Conservation (phyloP, 2,888 invertebrate genomes). For the Steinernema scapterisci region DNA sequence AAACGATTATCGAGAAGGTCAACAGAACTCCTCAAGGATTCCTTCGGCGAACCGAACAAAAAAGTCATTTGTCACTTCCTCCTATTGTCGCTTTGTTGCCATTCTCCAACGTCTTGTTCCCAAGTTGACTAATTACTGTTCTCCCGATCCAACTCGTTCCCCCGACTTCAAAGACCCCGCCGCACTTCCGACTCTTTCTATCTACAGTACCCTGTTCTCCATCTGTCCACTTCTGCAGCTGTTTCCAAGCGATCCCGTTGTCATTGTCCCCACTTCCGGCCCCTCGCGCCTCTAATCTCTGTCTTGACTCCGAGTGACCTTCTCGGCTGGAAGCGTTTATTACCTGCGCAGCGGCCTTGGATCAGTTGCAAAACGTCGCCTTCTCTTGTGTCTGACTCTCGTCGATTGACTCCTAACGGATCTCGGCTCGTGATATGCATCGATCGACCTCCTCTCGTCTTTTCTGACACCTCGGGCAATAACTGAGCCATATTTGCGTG, state of each 20-base stretch:
- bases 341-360: neutral
- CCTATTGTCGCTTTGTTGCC: no score
- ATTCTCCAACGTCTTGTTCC: neutral
- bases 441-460: neutral
- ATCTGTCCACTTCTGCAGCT: slow-evolving; percentile 8
- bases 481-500: neutral
- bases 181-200: no score
- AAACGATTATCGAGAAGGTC: no score
- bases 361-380: neutral
- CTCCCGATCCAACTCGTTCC: neutral
- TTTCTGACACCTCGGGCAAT: no score
- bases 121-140: neutral
- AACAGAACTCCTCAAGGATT: no score
- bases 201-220: neutral
- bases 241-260: neutral
- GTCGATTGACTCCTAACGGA: neutral
- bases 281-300: neutral
- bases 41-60: no score
- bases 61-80: no score
- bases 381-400: neutral
- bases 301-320: neutral
- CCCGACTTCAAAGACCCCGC: no score
- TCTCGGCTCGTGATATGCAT: neutral
- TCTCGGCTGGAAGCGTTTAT: neutral
- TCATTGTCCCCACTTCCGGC: neutral